These are phyloP conservation scores for Neodiprion lecontei DNA, from an alignment of 1,140 invertebrate species.

Conservation along the genomic window DNA sequence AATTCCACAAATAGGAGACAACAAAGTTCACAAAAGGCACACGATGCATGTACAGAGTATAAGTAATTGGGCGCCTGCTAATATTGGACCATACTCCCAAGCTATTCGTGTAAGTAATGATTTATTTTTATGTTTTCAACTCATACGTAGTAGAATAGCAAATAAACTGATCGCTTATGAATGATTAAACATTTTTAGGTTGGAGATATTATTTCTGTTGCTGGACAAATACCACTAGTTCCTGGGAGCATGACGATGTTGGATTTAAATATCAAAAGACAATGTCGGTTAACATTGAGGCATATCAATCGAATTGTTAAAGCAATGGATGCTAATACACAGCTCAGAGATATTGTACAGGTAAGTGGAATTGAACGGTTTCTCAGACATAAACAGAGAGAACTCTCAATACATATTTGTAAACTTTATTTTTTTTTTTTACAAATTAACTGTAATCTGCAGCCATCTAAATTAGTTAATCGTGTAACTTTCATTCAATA, in stretches of 20 bases:
- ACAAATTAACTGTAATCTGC: too few species aligned
- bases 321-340: constrained; percentile 77
- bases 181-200: constrained; percentile 59
- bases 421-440: too few species aligned
- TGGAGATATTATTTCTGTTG: constrained; percentile 83
- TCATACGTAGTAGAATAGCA: neutral
- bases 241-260: constrained; percentile 83
- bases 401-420: neutral
- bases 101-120: constrained; percentile 72
- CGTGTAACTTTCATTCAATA: too few species aligned
- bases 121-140: constrained; percentile 16
- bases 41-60: constrained; percentile 94
- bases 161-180: constrained; percentile 3
- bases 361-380: constrained; percentile 42
- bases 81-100: constrained; percentile 96
- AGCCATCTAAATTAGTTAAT: too few species aligned
- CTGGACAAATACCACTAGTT: constrained; percentile 90
- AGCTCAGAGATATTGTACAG: constrained; percentile 80
- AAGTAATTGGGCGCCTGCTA: constrained; percentile 95
- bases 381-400: too few species aligned
- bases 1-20: constrained; percentile 49
- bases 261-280: constrained; percentile 69
- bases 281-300: constrained; percentile 82
- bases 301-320: constrained; percentile 83
- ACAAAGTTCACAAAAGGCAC: constrained; percentile 61